Evolutionary conservation across 2,888 invertebrate species (phyloP), one percentile per base, ranked within the genome.

Genomic region (Erebia palarica): DNA sequence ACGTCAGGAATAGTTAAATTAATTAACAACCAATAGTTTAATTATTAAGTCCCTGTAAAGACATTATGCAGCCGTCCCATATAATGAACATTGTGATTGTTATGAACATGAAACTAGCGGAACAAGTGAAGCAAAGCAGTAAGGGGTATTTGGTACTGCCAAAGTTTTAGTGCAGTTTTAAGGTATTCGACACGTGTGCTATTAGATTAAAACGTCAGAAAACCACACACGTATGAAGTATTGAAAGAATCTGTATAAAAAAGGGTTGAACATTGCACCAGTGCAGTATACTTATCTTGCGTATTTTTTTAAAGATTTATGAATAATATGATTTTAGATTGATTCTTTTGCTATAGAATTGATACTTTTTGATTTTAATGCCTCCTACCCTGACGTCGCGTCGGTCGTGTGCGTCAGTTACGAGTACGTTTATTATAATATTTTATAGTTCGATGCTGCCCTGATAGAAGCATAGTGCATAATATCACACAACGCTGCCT

Each of bases 71-170:
- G 36, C 27, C 7, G 18, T 58, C 69, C 69, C 64, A 64, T 21
- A 44, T 51, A 53, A 42, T 42, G 36, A 5, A 36, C 36, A 61
- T 51, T 27, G 21, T 49, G 55, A 61, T 36, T 60, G 65, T 65
- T 27, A 64, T 67, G 63, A 69, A 2, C 64, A 72, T 69, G 66
- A 44, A 55, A 72, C 16, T 63, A 72, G 69, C 69, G 57, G 60
- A 42, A 69, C 66, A 69, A 69, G 69, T 61, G 42, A 63, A 61
- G 69, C 69, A 63, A 70, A 70, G 70, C 70, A 18, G 36, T 47
- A 63, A 53, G n/a, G 60, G 47, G 66, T 58, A 21, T 27, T 59
- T 63, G 36, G 42, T 55, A 55, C 57, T 66, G 65, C 57, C 57
- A 21, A 16, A 21, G 47, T 55, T 42, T 47, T 53, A 47, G 65